phyloP scores from a whole-genome alignment of 37 sponge, comb jelly and placozoan species.

The Beroe ovata region DNA sequence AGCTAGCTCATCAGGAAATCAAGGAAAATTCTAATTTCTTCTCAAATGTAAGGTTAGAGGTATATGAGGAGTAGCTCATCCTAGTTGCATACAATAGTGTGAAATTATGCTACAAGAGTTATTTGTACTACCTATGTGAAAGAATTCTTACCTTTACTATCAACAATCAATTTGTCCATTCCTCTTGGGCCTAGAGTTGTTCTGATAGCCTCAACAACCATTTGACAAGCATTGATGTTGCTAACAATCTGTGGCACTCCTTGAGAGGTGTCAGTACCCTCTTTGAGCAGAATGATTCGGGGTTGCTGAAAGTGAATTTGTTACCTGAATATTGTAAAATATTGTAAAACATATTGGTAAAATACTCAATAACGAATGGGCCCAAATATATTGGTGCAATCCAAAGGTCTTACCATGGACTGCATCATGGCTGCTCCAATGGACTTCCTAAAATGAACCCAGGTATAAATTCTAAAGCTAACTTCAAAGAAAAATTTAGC shows the following conservation, averaged over 20 bases:
- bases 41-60: neutral
- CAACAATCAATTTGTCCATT: constrained; percentile 99
- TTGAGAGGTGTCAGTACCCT: constrained; percentile 98
- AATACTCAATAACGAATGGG: too few species aligned
- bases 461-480: too few species aligned
- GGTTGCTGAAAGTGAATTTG: constrained; percentile 68
- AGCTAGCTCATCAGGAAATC: too few species aligned
- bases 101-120: too few species aligned
- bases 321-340: neutral
- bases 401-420: neutral
- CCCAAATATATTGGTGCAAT: too few species aligned
- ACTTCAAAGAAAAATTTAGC: too few species aligned
- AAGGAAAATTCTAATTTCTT: too few species aligned
- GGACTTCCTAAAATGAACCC: neutral
- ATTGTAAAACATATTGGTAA: neutral
- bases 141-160: constrained; percentile 77
- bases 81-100: too few species aligned
- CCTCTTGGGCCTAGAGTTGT: constrained; percentile 98
- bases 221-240: constrained; percentile 97
- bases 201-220: constrained; percentile 77
- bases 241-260: constrained; percentile 96
- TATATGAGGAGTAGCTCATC: neutral
- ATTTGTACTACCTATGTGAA: too few species aligned
- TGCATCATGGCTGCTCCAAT: neutral
- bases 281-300: constrained; percentile 93